Base-by-base conservation (phyloP, 2,113 vertebrate genomes). In the Hystrix cristata region DNA sequence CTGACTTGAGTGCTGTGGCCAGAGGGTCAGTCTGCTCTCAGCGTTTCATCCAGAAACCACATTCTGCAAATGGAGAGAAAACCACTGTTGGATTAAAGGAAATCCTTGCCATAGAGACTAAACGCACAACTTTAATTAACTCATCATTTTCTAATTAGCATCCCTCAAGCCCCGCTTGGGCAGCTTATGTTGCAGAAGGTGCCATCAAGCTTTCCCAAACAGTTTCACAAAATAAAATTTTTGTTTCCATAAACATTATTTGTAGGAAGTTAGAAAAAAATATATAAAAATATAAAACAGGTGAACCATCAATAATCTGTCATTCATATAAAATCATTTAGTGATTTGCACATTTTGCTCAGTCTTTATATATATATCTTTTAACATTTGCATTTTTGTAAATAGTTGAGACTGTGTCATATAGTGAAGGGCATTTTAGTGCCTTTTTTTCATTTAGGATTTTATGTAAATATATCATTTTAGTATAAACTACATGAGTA, bases 131-230 rank as follows among this genome's bases (percentile, higher is more conserved):
- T 97, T 97, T 98, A 97, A 98, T 98, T 98, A 97, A 97, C 95
- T 97, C 95, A 95, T 97, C 94, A 92, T 97, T 96, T 97, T 97
- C 98, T 98, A 98, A 98, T 98, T 95, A 97, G 84, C 55, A 65
- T 97, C 95, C 92, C 97, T 51, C 83, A 95, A 94, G 93, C 46
- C 94, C 84, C 64, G 90, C 82, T 82, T 87, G 81, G 92, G 53
- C 81, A 95, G 88, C 85, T 92, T 96, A 91, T 71, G 87, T 55
- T 92, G 94, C 67, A 71, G 53, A 92, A 96, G 71, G 78, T 85
- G 90, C 95, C 95, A 62, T 92, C 69, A 76, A 93, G 72, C 89
- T 92, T 95, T 96, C 89, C 95, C 95, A 94, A 87, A 87, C 46
- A 78, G 74, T 90, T 90, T 96, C 29, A n/a, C 72, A 67, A 96